Base-by-base conservation (phyloP, 2,113 vertebrate species). In the Lasiurus borealis region DNA sequence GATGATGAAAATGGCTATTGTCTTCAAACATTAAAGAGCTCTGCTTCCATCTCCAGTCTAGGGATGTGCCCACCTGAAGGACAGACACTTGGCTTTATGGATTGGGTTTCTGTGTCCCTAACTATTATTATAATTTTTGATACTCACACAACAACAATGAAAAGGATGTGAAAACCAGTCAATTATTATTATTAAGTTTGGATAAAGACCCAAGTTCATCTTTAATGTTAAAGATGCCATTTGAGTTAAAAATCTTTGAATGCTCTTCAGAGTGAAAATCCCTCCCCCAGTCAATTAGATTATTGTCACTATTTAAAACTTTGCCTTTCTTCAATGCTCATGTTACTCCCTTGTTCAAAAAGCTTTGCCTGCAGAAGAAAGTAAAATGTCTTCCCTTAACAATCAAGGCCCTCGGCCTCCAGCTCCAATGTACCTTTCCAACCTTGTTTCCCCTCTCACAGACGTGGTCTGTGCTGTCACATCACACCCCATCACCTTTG, bases 281-380 rank as follows among this genome's bases (percentile, higher is more conserved):
- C 66, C 52, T 66, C 15, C 40, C 21, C 27, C 21, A 27, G 23
- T 75, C 13, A 54, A 34, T n/a, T 62, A 48, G 15, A 85, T 50
- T 36, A 48, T 31, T 31, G 15, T 50, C 44, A 31, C 73, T 76
- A 31, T 69, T 54, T 87, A 83, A 16, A 87, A 27, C 12, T 68
- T 94, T 84, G 54, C 21, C 44, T 64, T 91, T 94, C 62, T 64
- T 80, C 36, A 44, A 5, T 68, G 54, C 36, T 93, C 57, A n/a
- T 59, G 40, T 75, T 88, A 57, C 40, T 59, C 18, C 50, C 54
- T 75, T 59, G 19, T 75, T 88, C 85, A 75, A 25, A 75, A 66
- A 48, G 81, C 29, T 66, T 48, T 48, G 29, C 36, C 54, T 78
- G 23, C 25, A 83, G 59, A 87, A 64, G 71, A 92, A 87, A 87